Percentiles rank a stretch among this genome's conserved stretches.
phyloP scores from a whole-genome alignment of 2,797 vertebrate genomes.

The Lates japonicus region DNA sequence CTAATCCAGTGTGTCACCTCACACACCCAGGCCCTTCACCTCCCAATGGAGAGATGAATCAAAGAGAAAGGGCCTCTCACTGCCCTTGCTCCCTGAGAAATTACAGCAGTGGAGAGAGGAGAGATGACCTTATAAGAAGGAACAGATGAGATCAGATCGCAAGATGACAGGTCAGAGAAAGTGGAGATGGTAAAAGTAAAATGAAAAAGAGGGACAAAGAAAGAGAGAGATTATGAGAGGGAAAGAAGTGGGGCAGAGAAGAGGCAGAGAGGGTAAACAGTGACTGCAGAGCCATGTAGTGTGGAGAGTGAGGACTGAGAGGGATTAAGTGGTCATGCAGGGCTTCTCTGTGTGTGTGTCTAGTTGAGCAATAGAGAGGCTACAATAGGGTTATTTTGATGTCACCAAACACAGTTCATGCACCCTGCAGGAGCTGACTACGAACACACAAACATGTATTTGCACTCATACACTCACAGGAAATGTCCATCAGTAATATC shows the following conservation, averaged over 20 bases:
- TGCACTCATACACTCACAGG: background rate
- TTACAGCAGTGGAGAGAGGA: constrained; percentile 50
- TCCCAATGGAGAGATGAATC: constrained; percentile 65
- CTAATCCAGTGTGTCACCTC: constrained; percentile 81
- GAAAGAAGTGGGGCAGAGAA: constrained; percentile 57
- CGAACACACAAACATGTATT: constrained; percentile 19
- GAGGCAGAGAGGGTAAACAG: constrained; percentile 55
- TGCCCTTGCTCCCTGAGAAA: constrained; percentile 64
- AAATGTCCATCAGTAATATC: background rate
- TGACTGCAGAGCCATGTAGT: constrained; percentile 51
- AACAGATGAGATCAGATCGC: constrained; percentile 78
- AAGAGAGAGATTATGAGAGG: constrained; percentile 17
- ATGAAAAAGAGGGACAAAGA: background rate
- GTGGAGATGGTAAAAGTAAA: constrained; percentile 43
- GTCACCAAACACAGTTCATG: constrained; percentile 51
- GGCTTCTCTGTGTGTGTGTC: constrained; percentile 37
- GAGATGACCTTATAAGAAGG: constrained; percentile 81
- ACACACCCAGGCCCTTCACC: constrained; percentile 71
- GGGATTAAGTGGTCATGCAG: constrained; percentile 72
- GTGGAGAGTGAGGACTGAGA: constrained; percentile 59
- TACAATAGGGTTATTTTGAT: constrained; percentile 57
- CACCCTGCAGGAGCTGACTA: constrained; percentile 13
- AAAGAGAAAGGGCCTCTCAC: constrained; percentile 65
- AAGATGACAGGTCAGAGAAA: constrained; percentile 79
- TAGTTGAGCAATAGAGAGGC: constrained; percentile 56